Percentiles rank a stretch among this genome's conserved stretches.
phyloP scores from a whole-genome alignment of 1,140 invertebrate species.

The Leucophenga varia region DNA sequence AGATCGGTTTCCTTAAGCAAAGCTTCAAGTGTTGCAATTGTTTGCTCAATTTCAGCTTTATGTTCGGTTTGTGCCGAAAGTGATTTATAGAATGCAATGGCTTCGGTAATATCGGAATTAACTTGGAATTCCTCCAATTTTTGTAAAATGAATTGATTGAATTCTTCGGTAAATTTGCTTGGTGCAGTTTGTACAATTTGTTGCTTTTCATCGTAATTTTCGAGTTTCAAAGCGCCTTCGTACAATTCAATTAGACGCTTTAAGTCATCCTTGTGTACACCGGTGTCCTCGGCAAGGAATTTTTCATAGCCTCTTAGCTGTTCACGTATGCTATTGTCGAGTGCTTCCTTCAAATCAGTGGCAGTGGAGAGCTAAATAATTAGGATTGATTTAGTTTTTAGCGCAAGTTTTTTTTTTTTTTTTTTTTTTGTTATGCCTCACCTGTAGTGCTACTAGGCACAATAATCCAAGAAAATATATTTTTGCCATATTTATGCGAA shows the following conservation, averaged over 20 bases:
- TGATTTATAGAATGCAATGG: constrained; percentile 27
- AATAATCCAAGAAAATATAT: constrained; percentile 24
- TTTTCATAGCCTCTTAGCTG: constrained; percentile 26
- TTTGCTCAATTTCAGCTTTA: constrained; percentile 26
- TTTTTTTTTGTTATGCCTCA: constrained; percentile 6
- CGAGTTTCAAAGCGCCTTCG: constrained; percentile 25
- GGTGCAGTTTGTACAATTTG: constrained; percentile 15
- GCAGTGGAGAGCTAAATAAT: constrained; percentile 21
- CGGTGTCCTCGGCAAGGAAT: constrained; percentile 24
- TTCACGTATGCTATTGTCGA: constrained; percentile 26
- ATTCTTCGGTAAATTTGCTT: constrained; percentile 20
- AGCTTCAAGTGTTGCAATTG: constrained; percentile 16
- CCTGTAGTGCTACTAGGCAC: constrained; percentile 25
- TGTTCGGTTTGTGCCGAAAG: constrained; percentile 6
- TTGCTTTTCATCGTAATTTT: constrained; percentile 24
- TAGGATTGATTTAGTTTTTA: neutral
- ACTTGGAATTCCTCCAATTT: constrained; percentile 25
- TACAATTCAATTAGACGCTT: constrained; percentile 25
- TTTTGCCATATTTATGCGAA: constrained; percentile 25
- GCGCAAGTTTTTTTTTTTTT: neutral
- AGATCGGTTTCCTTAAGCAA: constrained; percentile 19
- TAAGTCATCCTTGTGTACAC: constrained; percentile 27
- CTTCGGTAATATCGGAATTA: constrained; percentile 19
- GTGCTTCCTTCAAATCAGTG: constrained; percentile 19
- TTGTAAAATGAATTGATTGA: constrained; percentile 17